Evolutionary conservation across 2,113 vertebrate species (phyloP).

Genomic region (Elephas maximus): DNA sequence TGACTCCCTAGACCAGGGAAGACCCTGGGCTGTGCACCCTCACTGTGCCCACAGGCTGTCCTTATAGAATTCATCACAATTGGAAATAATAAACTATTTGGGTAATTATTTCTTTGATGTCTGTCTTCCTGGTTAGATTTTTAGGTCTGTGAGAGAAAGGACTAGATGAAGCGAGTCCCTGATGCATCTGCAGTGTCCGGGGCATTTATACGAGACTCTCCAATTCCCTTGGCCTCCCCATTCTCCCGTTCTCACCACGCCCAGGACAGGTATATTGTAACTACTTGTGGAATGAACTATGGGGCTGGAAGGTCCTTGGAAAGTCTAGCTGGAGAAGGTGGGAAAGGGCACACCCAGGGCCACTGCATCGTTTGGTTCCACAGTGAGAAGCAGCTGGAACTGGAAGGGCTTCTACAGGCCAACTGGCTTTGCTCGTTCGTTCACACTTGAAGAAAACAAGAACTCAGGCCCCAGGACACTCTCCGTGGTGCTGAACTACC

Average conservation of each 20-base stretch:
- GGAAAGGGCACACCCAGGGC: neutral
- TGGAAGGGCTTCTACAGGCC: neutral
- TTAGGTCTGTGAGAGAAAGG: neutral
- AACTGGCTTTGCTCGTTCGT: neutral
- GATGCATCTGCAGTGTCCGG: neutral
- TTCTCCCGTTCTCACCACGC: neutral
- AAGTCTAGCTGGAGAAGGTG: neutral
- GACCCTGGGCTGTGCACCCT: neutral
- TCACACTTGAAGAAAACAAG: neutral
- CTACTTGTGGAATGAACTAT: fast-evolving
- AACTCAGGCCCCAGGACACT: fast-evolving
- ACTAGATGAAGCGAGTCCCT: fast-evolving
- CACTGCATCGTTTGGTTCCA: neutral
- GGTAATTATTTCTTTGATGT: too few relatives aligned
- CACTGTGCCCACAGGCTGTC: neutral
- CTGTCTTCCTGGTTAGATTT: neutral
- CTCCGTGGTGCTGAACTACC: conserved; percentile 57
- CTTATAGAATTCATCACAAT: too few relatives aligned
- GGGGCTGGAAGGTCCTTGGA: neutral
- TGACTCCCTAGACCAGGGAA: neutral
- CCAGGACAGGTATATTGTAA: neutral
- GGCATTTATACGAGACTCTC: neutral
- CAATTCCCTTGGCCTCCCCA: conserved; percentile 52
- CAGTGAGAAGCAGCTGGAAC: neutral
- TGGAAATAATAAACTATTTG: neutral